phyloP scores from a whole-genome alignment of 2,797 vertebrate species.

The Kryptopterus vitreolus region DNA sequence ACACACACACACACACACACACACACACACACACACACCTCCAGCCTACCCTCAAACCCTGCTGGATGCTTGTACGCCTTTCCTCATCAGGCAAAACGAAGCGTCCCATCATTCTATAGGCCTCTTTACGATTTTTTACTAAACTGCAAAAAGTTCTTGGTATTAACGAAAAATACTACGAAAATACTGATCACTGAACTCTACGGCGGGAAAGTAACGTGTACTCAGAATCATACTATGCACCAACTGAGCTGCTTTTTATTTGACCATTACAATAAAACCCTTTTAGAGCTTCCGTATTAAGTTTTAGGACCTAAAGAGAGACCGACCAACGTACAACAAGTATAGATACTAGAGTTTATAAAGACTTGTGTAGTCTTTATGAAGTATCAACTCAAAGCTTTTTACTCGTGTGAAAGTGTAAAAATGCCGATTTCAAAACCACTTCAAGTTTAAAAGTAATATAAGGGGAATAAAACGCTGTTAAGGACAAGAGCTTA shows the following conservation, averaged over 20 bases:
- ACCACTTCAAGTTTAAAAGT: too few relatives aligned
- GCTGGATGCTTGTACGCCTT: constrained; percentile 77
- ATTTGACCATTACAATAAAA: too few relatives aligned
- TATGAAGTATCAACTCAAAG: too few relatives aligned
- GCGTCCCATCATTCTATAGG: constrained; percentile 77
- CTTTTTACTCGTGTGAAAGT: too few relatives aligned
- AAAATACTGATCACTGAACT: too few relatives aligned
- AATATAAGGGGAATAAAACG: too few relatives aligned
- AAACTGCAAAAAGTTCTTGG: not conserved
- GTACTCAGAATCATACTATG: not conserved
- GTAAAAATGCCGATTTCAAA: too few relatives aligned
- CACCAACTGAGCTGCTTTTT: not conserved
- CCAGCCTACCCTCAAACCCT: constrained; percentile 14
- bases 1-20: constrained; percentile 34
- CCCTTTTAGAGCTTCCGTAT: too few relatives aligned
- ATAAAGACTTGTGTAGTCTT: too few relatives aligned
- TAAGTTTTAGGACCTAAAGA: not conserved
- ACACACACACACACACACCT: constrained; percentile 29
- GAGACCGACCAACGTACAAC: not conserved
- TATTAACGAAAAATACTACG: too few relatives aligned
- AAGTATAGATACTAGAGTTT: too few relatives aligned
- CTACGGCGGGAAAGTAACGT: not conserved
- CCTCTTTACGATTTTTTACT: not conserved
- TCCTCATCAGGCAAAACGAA: constrained; percentile 82
- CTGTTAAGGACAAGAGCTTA: too few relatives aligned